Percentiles rank a stretch among this genome's conserved stretches.
These are phyloP conservation scores for Epicampocera succincta DNA, from an alignment of 2,888 invertebrate genomes.

Conservation along the genomic window DNA sequence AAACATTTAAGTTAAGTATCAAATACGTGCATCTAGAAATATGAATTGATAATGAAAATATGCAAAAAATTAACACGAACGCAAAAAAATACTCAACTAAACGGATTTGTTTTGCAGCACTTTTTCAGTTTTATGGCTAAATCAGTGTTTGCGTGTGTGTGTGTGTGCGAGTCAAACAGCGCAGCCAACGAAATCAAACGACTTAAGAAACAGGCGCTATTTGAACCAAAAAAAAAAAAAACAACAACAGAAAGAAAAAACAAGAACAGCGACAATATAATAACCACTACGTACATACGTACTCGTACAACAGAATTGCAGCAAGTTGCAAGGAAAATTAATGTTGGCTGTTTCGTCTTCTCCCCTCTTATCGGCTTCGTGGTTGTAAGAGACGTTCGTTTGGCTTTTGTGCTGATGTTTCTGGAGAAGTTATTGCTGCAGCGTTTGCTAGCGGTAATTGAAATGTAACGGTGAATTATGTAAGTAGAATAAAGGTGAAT, in stretches of 20 bases:
- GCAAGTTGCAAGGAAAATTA: conserved; percentile 28
- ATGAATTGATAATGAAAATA: conserved; percentile 59
- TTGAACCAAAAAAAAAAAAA: not conserved
- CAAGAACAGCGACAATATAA: not conserved
- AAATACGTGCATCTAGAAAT: conserved; percentile 41
- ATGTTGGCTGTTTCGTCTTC: conserved; percentile 38
- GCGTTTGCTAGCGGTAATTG: conserved; percentile 65
- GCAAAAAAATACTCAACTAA: conserved; percentile 31
- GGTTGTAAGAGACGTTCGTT: conserved; percentile 31
- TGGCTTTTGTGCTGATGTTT: conserved; percentile 40
- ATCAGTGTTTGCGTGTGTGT: not conserved
- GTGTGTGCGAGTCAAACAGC: not conserved
- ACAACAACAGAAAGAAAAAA: not conserved
- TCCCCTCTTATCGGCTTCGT: conserved; percentile 22
- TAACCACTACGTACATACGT: conserved; percentile 19
- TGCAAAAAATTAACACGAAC: conserved; percentile 32
- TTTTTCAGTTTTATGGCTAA: not conserved
- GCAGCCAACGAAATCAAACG: conserved; percentile 45
- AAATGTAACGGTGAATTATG: conserved; percentile 68
- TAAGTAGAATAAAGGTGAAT: conserved; percentile 70
- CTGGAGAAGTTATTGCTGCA: conserved; percentile 25
- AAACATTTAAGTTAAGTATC: conserved; percentile 13
- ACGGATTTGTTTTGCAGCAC: conserved; percentile 38
- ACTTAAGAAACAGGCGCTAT: conserved; percentile 55
- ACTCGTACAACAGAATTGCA: conserved; percentile 13